Conservation (phyloP, 2,888 invertebrate species). For the Agonopterix subpropinquella region DNA sequence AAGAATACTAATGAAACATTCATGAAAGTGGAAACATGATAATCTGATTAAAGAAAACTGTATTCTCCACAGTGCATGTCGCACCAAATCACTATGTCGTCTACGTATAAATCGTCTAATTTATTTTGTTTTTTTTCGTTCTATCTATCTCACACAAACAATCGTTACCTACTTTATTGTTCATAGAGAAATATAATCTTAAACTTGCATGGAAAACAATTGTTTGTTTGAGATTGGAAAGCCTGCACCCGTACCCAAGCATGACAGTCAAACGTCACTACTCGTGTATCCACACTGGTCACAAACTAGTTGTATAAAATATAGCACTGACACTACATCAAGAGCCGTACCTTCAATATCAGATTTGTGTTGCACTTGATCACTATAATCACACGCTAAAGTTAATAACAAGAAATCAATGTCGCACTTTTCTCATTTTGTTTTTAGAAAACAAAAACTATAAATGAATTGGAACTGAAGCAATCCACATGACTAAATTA, state of each 20-base stretch:
- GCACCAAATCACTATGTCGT: constrained; percentile 62
- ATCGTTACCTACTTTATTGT: not conserved
- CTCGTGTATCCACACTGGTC: constrained; percentile 32
- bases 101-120: constrained; percentile 45
- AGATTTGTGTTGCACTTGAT: constrained; percentile 5
- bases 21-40: constrained; percentile 21
- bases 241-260: constrained; percentile 73
- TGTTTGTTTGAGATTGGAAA: constrained; percentile 49
- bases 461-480: too few relatives aligned
- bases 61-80: constrained; percentile 66
- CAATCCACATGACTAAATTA: too few relatives aligned
- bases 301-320: constrained; percentile 29
- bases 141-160: constrained; percentile 45
- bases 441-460: constrained; percentile 16
- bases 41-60: constrained; percentile 18
- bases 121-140: constrained; percentile 36
- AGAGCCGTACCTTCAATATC: constrained; percentile 4
- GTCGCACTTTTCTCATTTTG: not conserved
- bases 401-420: not conserved
- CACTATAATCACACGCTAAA: not conserved
- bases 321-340: constrained; percentile 15
- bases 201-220: not conserved
- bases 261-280: constrained; percentile 45
- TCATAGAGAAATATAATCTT: too few relatives aligned
- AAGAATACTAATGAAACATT: constrained; percentile 6